Conservation (phyloP, 2,797 vertebrate species). For the Myripristis murdjan region DNA sequence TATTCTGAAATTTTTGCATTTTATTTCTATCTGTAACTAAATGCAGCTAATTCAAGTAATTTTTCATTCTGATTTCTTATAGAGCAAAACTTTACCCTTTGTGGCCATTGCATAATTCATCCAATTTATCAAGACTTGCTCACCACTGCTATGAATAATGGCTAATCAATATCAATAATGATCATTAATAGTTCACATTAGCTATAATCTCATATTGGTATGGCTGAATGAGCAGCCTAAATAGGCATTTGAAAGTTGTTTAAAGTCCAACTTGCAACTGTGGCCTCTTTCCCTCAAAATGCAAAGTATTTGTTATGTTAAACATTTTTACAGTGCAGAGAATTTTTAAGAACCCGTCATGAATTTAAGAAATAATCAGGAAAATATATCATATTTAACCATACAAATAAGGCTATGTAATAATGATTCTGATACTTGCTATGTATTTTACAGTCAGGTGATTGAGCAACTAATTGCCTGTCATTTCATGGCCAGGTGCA, state of each 20-base stretch:
- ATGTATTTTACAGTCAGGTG: background rate
- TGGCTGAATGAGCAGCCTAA: conserved; percentile 66
- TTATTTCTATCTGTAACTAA: conserved; percentile 35
- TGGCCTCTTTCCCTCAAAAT: background rate
- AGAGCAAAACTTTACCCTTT: conserved; percentile 37
- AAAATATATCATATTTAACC: background rate
- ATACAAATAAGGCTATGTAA: background rate
- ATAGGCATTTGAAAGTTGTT: conserved; percentile 51
- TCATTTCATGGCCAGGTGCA: background rate
- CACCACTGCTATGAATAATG: conserved; percentile 66
- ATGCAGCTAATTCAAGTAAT: conserved; percentile 30
- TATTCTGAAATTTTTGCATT: conserved; percentile 17
- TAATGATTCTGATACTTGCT: background rate
- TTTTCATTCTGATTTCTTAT: conserved; percentile 38
- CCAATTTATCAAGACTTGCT: conserved; percentile 56
- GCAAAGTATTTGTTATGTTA: background rate
- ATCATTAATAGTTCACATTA: conserved; percentile 76
- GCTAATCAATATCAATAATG: conserved; percentile 79
- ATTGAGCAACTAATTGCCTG: background rate
- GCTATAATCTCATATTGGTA: conserved; percentile 60
- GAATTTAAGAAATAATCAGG: background rate
- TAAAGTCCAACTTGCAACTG: conserved; percentile 31
- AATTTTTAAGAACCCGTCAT: background rate
- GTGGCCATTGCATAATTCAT: conserved; percentile 57
- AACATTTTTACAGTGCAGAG: background rate